A percentile compares a stretch with the other conserved stretches of the same genome.
These are phyloP conservation scores for Catamblyrhynchus diadema DNA, from an alignment of 2,797 vertebrate species.

Conservation along the genomic window DNA sequence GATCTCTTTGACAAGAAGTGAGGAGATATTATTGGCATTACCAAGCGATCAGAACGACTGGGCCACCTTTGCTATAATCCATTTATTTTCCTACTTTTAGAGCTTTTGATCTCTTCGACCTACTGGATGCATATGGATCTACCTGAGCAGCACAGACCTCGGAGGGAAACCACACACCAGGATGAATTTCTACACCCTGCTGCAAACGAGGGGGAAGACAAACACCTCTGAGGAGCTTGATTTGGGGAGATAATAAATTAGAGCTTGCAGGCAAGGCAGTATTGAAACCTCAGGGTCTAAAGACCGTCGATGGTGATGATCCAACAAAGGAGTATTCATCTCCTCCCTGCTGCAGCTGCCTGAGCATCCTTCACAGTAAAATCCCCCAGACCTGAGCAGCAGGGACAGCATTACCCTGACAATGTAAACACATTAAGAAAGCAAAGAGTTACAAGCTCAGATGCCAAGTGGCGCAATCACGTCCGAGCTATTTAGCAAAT, in stretches of 20 bases:
- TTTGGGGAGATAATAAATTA: constrained; percentile 40
- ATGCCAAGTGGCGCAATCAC: constrained; percentile 49
- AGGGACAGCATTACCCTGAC: background rate
- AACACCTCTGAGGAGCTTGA: constrained; percentile 35
- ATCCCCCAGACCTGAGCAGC: background rate
- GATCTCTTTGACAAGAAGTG: background rate
- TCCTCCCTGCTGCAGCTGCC: background rate
- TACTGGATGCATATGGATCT: background rate
- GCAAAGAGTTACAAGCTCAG: constrained; percentile 62
- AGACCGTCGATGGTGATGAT: background rate
- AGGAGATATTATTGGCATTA: background rate
- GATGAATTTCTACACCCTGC: background rate
- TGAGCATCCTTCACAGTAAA: constrained; percentile 42
- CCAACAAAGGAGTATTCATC: constrained; percentile 54
- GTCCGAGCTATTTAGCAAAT: constrained; percentile 68
- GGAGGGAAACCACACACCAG: background rate
- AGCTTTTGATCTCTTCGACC: background rate
- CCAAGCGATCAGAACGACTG: accelerated
- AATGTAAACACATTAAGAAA: constrained; percentile 59
- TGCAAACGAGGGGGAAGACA: background rate
- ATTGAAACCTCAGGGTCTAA: constrained; percentile 42
- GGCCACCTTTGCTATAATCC: background rate
- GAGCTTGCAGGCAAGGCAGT: background rate
- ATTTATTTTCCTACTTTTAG: background rate
- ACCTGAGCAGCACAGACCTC: background rate